Evolutionary conservation across 1,140 invertebrate genomes (phyloP).

Genomic region (Xylocopa sonorina): DNA sequence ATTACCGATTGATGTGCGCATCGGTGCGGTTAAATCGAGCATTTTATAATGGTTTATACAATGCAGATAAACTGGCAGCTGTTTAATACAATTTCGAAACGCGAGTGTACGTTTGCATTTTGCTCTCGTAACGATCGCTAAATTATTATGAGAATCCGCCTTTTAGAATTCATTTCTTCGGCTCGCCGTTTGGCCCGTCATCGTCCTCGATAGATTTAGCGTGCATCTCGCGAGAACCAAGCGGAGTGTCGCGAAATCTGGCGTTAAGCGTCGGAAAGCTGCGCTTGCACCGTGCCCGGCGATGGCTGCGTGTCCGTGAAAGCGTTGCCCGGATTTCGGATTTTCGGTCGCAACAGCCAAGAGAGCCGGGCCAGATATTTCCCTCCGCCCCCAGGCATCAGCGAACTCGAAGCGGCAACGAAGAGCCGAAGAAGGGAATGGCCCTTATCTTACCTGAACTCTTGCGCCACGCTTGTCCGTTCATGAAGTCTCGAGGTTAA

Average conservation of each 20-base stretch:
- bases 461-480: slow-evolving; percentile 58
- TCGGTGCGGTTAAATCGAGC: neutral
- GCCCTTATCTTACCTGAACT: slow-evolving; percentile 72
- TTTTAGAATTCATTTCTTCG: no score
- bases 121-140: no score
- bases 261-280: slow-evolving; percentile 55
- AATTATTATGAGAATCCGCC: no score
- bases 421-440: slow-evolving; percentile 40
- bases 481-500: slow-evolving; percentile 72
- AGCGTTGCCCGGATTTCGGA: slow-evolving; percentile 68
- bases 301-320: slow-evolving; percentile 66
- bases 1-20: slow-evolving; percentile 8
- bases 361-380: neutral
- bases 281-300: slow-evolving; percentile 23
- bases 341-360: slow-evolving; percentile 51
- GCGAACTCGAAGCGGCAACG: slow-evolving; percentile 13
- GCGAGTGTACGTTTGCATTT: neutral
- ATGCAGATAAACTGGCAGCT: neutral
- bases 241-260: slow-evolving; percentile 65
- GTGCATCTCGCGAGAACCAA: no score
- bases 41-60: neutral
- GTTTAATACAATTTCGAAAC: neutral
- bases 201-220: no score
- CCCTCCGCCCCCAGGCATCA: neutral
- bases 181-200: no score